phyloP scores from a whole-genome alignment of 1,140 invertebrate genomes.

The Lamellibrachia luymesi region DNA sequence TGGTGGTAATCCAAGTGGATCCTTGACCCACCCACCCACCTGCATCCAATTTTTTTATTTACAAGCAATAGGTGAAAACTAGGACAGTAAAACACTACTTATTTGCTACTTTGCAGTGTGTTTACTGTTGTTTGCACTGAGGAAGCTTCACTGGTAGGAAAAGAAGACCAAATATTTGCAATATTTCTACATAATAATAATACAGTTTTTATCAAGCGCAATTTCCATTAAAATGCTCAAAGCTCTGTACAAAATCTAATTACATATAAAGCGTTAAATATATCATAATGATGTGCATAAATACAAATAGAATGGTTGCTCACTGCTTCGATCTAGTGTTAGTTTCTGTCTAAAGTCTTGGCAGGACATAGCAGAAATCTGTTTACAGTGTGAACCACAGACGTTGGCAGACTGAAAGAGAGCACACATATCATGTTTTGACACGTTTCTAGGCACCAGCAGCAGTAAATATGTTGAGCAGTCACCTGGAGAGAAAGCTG shows the following conservation, averaged over 20 bases:
- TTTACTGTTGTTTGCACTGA: neutral
- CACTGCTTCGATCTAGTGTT: too few species aligned
- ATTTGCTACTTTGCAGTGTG: neutral
- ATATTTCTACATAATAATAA: neutral
- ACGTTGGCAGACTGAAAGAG: neutral
- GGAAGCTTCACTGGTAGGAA: neutral
- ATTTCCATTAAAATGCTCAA: too few species aligned
- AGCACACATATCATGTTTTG: neutral
- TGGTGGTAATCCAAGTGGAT: too few species aligned
- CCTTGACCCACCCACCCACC: too few species aligned
- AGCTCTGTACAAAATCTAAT: too few species aligned
- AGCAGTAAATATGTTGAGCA: neutral
- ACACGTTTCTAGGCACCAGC: neutral
- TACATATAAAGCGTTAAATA: too few species aligned
- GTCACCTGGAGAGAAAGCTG: neutral
- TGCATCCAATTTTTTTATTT: too few species aligned
- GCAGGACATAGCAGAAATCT: neutral
- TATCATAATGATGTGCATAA: too few species aligned
- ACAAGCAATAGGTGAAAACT: neutral
- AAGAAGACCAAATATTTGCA: neutral
- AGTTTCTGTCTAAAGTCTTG: neutral
- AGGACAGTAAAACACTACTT: neutral
- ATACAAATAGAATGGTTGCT: too few species aligned
- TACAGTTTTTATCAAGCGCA: too few species aligned
- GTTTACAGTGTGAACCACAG: neutral